Percentiles rank a stretch among this genome's conserved stretches.
These are phyloP conservation scores for Mimas tiliae DNA, from an alignment of 2,888 invertebrate species.

Conservation along the genomic window DNA sequence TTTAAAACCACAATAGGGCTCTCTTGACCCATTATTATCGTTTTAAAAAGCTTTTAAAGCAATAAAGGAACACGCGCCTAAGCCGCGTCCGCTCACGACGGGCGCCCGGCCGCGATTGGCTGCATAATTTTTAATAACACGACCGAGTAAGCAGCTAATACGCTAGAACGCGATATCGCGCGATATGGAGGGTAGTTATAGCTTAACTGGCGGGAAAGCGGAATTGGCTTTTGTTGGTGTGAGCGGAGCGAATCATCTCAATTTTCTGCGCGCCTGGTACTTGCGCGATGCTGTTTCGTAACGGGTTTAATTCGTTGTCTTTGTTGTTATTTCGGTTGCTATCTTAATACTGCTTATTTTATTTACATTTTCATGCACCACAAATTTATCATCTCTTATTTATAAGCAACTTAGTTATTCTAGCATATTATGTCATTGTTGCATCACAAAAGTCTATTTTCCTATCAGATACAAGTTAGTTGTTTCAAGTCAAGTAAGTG, in stretches of 20 bases:
- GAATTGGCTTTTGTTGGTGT: slow-evolving; percentile 56
- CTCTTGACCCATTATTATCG: slow-evolving; percentile 59
- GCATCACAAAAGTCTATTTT: too few relatives aligned
- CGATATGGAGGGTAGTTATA: slow-evolving; percentile 63
- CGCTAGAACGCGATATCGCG: slow-evolving; percentile 66
- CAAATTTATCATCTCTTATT: too few relatives aligned
- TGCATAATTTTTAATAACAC: slow-evolving; percentile 84
- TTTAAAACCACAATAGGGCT: slow-evolving; percentile 37
- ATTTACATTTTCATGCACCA: background rate
- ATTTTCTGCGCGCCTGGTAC: slow-evolving; percentile 47
- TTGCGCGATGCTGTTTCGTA: slow-evolving; percentile 24
- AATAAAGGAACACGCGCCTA: slow-evolving; percentile 65
- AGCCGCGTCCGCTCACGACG: slow-evolving; percentile 56
- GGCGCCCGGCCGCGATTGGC: slow-evolving; percentile 55
- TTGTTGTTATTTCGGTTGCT: background rate
- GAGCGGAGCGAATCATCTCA: slow-evolving; percentile 55
- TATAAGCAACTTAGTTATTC: too few relatives aligned
- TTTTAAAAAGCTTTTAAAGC: slow-evolving; percentile 73
- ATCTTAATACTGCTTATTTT: background rate
- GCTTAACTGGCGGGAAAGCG: slow-evolving; percentile 58
- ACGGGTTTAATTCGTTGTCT: slow-evolving; percentile 2
- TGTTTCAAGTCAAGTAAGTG: too few relatives aligned
- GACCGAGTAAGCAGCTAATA: slow-evolving; percentile 82
- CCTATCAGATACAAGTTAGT: too few relatives aligned
- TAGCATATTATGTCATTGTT: too few relatives aligned